Evolutionary conservation across 2,888 invertebrate species (phyloP).

Genomic region (Scelioninae gen. 1): DNA sequence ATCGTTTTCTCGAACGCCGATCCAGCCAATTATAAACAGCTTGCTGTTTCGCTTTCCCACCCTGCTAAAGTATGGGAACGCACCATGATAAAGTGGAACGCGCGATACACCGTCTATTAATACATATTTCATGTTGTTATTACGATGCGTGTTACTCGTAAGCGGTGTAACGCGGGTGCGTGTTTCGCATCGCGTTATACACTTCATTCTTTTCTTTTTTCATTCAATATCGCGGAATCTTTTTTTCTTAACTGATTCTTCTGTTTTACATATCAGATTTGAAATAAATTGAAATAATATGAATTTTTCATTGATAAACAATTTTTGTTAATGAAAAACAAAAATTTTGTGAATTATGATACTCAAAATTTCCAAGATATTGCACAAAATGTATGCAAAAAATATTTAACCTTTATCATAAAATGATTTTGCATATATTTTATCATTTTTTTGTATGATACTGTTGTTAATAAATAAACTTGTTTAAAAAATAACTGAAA

Average conservation of each 20-base stretch:
- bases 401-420: no score
- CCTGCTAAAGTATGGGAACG: constrained; percentile 73
- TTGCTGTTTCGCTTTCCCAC: constrained; percentile 71
- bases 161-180: constrained; percentile 62
- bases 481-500: no score
- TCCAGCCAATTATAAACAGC: constrained; percentile 72
- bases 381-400: no score
- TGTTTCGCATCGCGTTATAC: constrained; percentile 56
- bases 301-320: no score
- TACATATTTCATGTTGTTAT: constrained; percentile 74
- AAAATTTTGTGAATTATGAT: no score
- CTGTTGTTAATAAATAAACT: no score
- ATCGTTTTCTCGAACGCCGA: constrained; percentile 61
- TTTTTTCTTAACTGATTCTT: background rate
- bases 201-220: constrained; percentile 39
- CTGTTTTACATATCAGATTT: background rate
- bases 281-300: no score
- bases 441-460: no score
- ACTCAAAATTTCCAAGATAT: no score
- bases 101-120: constrained; percentile 74
- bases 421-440: no score
- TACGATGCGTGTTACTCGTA: constrained; percentile 55
- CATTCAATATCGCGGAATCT: constrained; percentile 37
- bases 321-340: no score
- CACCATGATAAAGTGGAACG: constrained; percentile 73